Evolutionary conservation across 2,888 invertebrate species (phyloP).

Genomic region (Neoitamus cyanurus): DNA sequence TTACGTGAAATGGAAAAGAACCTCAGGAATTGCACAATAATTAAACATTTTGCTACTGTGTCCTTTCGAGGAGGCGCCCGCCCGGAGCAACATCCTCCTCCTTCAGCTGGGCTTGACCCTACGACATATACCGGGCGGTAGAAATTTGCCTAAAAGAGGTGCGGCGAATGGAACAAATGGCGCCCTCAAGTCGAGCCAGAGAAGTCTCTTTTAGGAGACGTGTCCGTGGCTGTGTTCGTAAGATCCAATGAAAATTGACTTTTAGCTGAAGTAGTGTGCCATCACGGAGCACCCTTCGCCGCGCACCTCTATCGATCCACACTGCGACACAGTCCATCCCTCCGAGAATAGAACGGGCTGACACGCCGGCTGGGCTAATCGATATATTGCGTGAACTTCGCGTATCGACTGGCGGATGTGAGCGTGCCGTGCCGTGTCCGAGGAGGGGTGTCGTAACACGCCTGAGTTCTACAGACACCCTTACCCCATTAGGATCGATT

Average conservation of each 20-base stretch:
- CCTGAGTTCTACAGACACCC: neutral
- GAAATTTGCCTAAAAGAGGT: neutral
- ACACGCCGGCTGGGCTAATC: neutral
- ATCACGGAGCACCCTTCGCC: neutral
- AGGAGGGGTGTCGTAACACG: neutral
- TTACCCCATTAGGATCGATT: neutral
- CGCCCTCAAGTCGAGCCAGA: neutral
- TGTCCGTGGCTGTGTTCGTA: neutral
- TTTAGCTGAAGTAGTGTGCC: neutral
- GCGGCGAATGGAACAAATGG: neutral
- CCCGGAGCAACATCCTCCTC: neutral
- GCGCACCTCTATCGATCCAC: neutral
- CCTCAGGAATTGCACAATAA: constrained; percentile 21
- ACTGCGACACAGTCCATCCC: neutral
- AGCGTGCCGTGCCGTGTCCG: neutral
- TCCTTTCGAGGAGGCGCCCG: neutral
- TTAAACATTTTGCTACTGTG: neutral
- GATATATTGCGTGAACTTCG: neutral
- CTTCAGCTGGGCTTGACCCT: neutral
- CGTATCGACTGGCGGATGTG: neutral
- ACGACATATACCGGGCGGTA: neutral
- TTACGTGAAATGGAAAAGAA: neutral
- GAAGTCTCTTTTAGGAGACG: neutral
- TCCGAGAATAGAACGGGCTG: neutral
- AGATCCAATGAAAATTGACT: neutral